Conservation (phyloP, 2,888 invertebrate genomes). For the Aproaerema taeniolella region DNA sequence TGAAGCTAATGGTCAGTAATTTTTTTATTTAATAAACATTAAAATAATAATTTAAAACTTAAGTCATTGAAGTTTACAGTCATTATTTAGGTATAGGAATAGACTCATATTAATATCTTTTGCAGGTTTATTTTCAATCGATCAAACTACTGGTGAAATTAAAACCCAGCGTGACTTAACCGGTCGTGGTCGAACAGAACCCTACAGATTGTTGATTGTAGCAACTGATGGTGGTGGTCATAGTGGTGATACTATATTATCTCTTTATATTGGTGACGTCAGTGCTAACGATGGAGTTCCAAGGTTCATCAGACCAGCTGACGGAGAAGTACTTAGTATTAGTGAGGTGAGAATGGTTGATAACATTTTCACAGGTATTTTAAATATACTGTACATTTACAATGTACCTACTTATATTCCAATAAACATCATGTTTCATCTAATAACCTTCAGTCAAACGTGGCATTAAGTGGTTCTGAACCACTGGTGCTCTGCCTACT, state of each 20-base stretch:
- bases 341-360: conserved; percentile 79
- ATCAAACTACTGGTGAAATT: conserved; percentile 81
- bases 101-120: conserved; percentile 13
- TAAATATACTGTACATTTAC: background rate
- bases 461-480: too few species aligned
- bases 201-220: conserved; percentile 81
- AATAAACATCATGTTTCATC: too few species aligned
- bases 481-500: too few species aligned
- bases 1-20: conserved; percentile 79
- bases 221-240: conserved; percentile 84
- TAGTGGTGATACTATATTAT: conserved; percentile 79
- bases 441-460: background rate
- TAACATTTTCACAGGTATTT: background rate
- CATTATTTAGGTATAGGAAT: too few species aligned
- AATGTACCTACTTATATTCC: background rate
- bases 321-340: conserved; percentile 82
- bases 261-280: conserved; percentile 86
- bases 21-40: background rate
- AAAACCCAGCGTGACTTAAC: conserved; percentile 81
- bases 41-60: too few species aligned
- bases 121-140: conserved; percentile 82
- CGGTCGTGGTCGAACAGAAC: conserved; percentile 85
- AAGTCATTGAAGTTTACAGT: too few species aligned
- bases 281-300: conserved; percentile 90
- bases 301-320: conserved; percentile 82